Conservation (phyloP, 2,113 vertebrate genomes). For the Lepus americanus region DNA sequence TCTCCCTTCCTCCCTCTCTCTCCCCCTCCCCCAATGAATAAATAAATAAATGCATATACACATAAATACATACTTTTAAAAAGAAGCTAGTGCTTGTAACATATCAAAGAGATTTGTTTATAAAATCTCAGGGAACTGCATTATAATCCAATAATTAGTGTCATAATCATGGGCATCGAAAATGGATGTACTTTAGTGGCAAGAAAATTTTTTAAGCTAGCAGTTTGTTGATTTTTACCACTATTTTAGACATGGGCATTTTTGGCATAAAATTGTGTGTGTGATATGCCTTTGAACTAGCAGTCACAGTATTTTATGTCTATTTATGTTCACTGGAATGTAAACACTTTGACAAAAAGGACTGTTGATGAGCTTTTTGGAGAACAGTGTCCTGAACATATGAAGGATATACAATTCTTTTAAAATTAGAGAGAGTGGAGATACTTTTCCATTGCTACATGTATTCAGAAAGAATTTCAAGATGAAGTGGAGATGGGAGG, state of each 20-base stretch:
- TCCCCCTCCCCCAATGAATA: no score
- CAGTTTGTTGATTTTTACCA: background rate
- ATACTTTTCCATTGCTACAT: slow-evolving; percentile 16
- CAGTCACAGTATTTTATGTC: slow-evolving; percentile 43
- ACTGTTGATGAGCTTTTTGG: background rate
- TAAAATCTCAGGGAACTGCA: background rate
- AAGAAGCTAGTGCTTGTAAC: no score
- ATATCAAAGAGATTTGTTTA: background rate
- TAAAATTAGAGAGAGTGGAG: background rate
- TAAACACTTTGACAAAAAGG: slow-evolving; percentile 54
- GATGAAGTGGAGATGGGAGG: background rate
- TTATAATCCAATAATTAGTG: no score
- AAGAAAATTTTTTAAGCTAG: background rate
- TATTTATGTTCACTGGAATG: slow-evolving; percentile 62
- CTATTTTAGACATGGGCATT: background rate
- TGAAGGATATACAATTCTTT: background rate
- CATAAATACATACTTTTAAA: no score
- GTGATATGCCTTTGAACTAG: background rate
- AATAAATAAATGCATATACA: no score
- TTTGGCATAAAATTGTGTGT: slow-evolving; percentile 40
- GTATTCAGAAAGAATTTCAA: slow-evolving; percentile 63
- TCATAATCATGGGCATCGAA: no score
- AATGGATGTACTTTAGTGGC: background rate
- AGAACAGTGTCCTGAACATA: background rate
- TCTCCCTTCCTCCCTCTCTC: no score